phyloP scores from a whole-genome alignment of 30 jellyfish, hydroid and myxozoan genomes.

The Phacellophora camtschatica region DNA sequence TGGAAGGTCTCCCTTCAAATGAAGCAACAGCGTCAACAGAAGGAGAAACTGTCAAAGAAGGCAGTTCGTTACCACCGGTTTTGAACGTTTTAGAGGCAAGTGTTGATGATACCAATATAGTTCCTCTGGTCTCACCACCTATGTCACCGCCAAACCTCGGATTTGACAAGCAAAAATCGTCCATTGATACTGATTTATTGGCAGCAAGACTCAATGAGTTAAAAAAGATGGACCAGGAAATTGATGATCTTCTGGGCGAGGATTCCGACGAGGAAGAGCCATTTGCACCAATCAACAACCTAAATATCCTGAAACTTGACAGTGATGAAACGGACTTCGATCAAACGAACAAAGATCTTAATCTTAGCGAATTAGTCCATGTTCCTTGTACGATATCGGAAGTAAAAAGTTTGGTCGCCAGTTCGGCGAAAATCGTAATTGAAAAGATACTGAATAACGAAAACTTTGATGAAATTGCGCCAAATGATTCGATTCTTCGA shows the following conservation, averaged over 20 bases:
- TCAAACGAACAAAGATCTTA: conserved; percentile 69
- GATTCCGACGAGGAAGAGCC: conserved; percentile 87
- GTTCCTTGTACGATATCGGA: conserved; percentile 76
- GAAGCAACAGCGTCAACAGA: too few relatives aligned
- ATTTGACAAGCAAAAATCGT: conserved; percentile 5
- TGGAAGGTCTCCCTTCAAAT: too few relatives aligned
- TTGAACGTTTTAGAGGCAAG: too few relatives aligned
- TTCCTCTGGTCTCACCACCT: conserved; percentile 56
- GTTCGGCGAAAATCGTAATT: conserved; percentile 55
- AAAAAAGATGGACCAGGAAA: conserved; percentile 87
- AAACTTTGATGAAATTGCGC: conserved; percentile 21
- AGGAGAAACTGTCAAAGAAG: neutral
- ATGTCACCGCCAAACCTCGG: conserved; percentile 11
- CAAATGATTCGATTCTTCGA: conserved; percentile 29
- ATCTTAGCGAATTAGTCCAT: conserved; percentile 38
- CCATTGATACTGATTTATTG: conserved; percentile 68
- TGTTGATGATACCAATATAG: too few relatives aligned
- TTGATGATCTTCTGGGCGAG: conserved; percentile 82
- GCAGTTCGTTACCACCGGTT: too few relatives aligned
- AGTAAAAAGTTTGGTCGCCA: conserved; percentile 47
- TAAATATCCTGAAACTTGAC: conserved; percentile 22
- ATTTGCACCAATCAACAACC: conserved; percentile 28
- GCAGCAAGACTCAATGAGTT: conserved; percentile 82
- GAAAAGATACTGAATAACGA: conserved; percentile 20
- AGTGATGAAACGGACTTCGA: conserved; percentile 33